Base-by-base conservation (phyloP, 2,888 invertebrate species). In the Laspeyria flexula region DNA sequence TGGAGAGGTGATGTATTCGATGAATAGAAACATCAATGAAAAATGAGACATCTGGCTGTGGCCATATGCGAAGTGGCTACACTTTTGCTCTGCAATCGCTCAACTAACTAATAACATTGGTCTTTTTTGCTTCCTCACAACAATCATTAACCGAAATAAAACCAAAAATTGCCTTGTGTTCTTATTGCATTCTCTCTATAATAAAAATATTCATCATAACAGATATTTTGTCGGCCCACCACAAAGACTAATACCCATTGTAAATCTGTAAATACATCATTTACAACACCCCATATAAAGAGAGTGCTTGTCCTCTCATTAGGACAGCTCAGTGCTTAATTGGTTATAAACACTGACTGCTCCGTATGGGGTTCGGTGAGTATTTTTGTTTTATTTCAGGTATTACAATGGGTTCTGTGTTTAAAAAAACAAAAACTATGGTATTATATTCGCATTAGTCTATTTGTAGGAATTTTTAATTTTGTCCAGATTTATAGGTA, bases 211-310 rank as follows among this genome's bases (percentile, higher is more conserved):
- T 11, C 27, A 30, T 13, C 12, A 13, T 38, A 38, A 38, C 39
- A 33, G 38, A 33, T 39, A 27, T 39, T 33, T 46, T 35, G 81
- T 75, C 84, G 81, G 81, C 71, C 31, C 34, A 30, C 16, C 59
- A 80, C 82, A 86, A 86, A 85, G 65, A 53, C 30, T 64, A 63
- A 71, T 67, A 63, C 70, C 73, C 53, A 78, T 83, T 79, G 74
- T 85, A 84, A 85, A 86, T 48, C 77, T 82, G 82, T 86, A 69
- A 65, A 69, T 59, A 61, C 58, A 69, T 68, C 45, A 37, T 70
- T 70, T 70, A 71, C 39, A 60, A 41, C 60, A 43, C 35, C 25
- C 1, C 40, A 12, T 48, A 48, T 64, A 67, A 65, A 69, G 49
- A 42, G 43, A 45, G 45, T 53, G 54, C 44, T 58, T 58, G 54